Evolutionary conservation across 2,888 invertebrate genomes (phyloP).

Genomic region (Drosophila cognata): DNA sequence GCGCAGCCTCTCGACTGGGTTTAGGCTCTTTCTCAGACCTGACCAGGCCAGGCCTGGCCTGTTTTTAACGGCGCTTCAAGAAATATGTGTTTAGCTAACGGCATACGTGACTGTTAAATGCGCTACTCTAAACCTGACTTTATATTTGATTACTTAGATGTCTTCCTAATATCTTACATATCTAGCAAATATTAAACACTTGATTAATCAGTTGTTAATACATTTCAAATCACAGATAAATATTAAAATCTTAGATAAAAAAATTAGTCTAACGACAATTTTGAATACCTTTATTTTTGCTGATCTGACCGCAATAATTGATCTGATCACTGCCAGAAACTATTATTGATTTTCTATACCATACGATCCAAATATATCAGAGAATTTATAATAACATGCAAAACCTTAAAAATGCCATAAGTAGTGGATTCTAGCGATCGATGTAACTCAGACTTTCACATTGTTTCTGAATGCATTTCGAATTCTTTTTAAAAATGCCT

Average conservation of each 20-base stretch:
- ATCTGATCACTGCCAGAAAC: background rate
- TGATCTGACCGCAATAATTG: background rate
- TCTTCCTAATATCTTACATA: background rate
- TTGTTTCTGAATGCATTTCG: conserved; percentile 60
- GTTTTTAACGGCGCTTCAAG: conserved; percentile 58
- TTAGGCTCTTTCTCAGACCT: conserved; percentile 13
- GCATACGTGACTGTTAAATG: conserved; percentile 11
- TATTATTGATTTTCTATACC: background rate
- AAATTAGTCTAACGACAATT: background rate
- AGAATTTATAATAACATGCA: background rate
- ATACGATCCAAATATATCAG: background rate
- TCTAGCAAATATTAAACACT: background rate
- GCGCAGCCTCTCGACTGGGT: conserved; percentile 33
- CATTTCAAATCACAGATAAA: background rate
- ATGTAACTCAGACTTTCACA: conserved; percentile 52
- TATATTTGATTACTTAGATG: background rate
- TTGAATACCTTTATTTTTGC: background rate
- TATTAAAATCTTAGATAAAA: background rate
- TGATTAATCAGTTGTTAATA: background rate
- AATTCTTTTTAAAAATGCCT: conserved; percentile 75
- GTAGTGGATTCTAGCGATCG: conserved; percentile 40
- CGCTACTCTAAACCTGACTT: conserved; percentile 14
- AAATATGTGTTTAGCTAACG: conserved; percentile 11
- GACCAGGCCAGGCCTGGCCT: conserved; percentile 4
- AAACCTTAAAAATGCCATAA: background rate